Percentiles rank a stretch among this genome's conserved stretches.
Evolutionary conservation across 2,888 invertebrate genomes (phyloP).

Genomic region (Heliconius charithonia): DNA sequence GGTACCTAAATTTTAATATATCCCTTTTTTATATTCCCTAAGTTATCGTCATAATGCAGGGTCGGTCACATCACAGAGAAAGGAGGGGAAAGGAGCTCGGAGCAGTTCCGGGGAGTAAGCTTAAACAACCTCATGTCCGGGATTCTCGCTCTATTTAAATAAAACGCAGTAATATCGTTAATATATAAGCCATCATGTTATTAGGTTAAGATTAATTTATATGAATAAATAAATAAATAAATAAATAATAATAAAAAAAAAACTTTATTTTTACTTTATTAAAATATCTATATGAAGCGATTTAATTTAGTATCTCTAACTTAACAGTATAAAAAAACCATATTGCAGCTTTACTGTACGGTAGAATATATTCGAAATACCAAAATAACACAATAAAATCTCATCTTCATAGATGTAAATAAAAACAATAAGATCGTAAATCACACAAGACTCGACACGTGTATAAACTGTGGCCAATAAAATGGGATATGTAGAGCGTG

Average conservation of each 20-base stretch:
- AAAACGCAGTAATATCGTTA: too few species aligned
- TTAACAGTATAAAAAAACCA: background rate
- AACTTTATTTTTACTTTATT: too few species aligned
- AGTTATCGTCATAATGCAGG: too few species aligned
- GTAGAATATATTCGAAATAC: background rate
- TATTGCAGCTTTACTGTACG: background rate
- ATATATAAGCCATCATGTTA: too few species aligned
- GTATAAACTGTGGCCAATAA: constrained; percentile 36
- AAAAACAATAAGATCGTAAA: constrained; percentile 45
- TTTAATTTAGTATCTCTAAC: background rate
- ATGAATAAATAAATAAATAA: too few species aligned
- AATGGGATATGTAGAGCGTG: constrained; percentile 40
- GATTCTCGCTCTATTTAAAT: background rate
- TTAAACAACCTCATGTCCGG: background rate
- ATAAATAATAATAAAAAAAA: too few species aligned
- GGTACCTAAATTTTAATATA: background rate
- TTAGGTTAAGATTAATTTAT: too few species aligned
- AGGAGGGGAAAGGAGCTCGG: too few species aligned
- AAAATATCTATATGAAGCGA: background rate
- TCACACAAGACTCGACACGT: constrained; percentile 33
- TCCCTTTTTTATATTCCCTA: background rate
- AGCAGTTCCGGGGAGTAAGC: too few species aligned
- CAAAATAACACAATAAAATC: background rate
- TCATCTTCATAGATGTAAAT: constrained; percentile 8
- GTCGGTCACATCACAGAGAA: too few species aligned